phyloP scores from a whole-genome alignment of 2,888 invertebrate species.

The Agrenia bidenticulata region DNA sequence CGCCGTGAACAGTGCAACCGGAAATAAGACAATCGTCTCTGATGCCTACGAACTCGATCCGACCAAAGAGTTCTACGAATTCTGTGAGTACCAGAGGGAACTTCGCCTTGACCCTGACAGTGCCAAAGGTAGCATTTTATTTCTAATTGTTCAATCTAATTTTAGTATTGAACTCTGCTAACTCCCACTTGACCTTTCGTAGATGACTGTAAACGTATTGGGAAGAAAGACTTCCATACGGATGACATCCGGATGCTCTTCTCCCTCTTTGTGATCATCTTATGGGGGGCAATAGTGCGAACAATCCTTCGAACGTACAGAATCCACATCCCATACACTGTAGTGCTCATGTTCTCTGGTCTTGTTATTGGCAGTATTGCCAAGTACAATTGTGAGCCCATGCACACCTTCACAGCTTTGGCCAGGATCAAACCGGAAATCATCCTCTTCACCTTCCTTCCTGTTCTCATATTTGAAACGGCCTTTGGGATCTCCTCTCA shows the following conservation, averaged over 20 bases:
- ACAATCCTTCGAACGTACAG: conserved; percentile 49
- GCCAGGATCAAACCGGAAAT: conserved; percentile 50
- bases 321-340: conserved; percentile 56
- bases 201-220: conserved; percentile 36
- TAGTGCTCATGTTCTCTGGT: conserved; percentile 56
- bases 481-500: conserved; percentile 52
- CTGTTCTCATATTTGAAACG: conserved; percentile 48
- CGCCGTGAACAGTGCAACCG: too few relatives aligned
- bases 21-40: background rate
- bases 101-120: conserved; percentile 23
- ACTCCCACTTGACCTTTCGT: too few relatives aligned
- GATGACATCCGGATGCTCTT: conserved; percentile 44
- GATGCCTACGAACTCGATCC: background rate
- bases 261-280: conserved; percentile 45
- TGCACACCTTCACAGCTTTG: conserved; percentile 48
- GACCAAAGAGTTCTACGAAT: conserved; percentile 27
- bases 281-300: conserved; percentile 49
- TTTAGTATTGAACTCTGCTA: background rate
- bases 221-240: conserved; percentile 29
- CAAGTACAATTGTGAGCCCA: conserved; percentile 34
- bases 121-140: conserved; percentile 1
- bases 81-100: conserved; percentile 25
- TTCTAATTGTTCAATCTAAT: background rate
- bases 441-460: conserved; percentile 50
- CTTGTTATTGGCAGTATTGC: conserved; percentile 54